A percentile compares a stretch with the other conserved stretches of the same genome.
Conservation (phyloP, 2,113 vertebrate species). For the Scalopus aquaticus region DNA sequence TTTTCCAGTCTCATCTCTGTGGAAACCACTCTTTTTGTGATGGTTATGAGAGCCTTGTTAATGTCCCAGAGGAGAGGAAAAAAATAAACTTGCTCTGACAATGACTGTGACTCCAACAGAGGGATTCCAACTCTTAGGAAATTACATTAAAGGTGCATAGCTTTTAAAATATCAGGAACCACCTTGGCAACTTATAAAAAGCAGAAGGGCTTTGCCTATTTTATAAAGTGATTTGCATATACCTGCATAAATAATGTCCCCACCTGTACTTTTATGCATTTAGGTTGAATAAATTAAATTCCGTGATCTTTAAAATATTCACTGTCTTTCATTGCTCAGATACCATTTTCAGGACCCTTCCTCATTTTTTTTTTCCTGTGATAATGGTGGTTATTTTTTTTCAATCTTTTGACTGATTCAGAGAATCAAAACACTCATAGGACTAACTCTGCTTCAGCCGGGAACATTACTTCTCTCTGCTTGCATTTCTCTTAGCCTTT, state of each 20-base stretch:
- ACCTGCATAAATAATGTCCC: constrained; percentile 83
- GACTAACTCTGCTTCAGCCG: background rate
- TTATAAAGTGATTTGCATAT: constrained; percentile 84
- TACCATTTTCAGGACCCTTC: constrained; percentile 66
- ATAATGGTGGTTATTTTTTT: constrained; percentile 48
- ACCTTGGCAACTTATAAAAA: constrained; percentile 83
- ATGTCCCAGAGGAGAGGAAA: constrained; percentile 63
- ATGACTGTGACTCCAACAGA: constrained; percentile 66
- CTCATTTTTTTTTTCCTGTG: background rate
- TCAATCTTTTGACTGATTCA: constrained; percentile 43
- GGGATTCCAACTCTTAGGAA: constrained; percentile 77
- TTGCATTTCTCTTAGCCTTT: constrained; percentile 33
- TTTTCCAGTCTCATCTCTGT: constrained; percentile 78
- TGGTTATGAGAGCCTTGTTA: constrained; percentile 73
- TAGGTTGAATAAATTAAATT: constrained; percentile 83
- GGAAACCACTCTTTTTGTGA: constrained; percentile 71
- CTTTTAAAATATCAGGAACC: constrained; percentile 83
- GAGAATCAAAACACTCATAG: constrained; percentile 45
- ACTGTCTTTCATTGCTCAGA: constrained; percentile 71
- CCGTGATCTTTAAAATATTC: constrained; percentile 80
- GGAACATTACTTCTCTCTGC: background rate
- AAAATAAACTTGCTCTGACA: constrained; percentile 72
- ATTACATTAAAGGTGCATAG: constrained; percentile 79
- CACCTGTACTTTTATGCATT: constrained; percentile 83
- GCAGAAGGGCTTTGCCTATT: constrained; percentile 83